phyloP scores from a whole-genome alignment of 1,140 invertebrate genomes.

The Drosophila asahinai region DNA sequence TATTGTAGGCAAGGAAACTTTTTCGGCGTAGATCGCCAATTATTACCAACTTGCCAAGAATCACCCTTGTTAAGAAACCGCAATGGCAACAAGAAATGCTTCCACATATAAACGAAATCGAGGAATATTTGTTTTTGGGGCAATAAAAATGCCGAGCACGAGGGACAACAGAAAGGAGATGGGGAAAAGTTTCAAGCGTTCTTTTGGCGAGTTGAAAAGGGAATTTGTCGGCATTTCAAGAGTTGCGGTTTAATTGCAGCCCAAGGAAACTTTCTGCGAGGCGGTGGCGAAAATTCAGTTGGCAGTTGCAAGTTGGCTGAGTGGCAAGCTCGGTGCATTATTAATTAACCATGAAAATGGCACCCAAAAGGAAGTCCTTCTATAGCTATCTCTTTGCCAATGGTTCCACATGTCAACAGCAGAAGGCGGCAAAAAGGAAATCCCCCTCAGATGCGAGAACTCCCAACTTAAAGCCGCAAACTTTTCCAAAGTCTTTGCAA shows the following conservation, averaged over 20 bases:
- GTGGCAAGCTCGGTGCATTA: constrained; percentile 60
- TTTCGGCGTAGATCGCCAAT: constrained; percentile 37
- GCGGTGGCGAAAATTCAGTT: constrained; percentile 32
- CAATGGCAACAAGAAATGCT: constrained; percentile 1
- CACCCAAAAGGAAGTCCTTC: constrained; percentile 16
- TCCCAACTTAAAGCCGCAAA: constrained; percentile 50
- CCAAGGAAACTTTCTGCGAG: constrained; percentile 36
- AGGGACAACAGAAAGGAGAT: background rate
- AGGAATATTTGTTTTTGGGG: constrained; percentile 31
- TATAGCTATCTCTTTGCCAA: constrained; percentile 10
- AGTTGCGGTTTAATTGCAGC: constrained; percentile 51
- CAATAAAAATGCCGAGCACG: constrained; percentile 39
- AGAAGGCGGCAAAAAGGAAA: constrained; percentile 43
- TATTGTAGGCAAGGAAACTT: constrained; percentile 31
- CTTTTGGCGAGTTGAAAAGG: constrained; percentile 27
- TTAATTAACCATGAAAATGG: constrained; percentile 70
- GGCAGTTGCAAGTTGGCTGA: constrained; percentile 47
- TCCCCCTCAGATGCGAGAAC: constrained; percentile 19
- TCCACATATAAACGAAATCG: constrained; percentile 17
- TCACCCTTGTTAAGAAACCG: constrained; percentile 33
- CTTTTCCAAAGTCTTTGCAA: constrained; percentile 41
- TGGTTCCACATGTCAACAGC: constrained; percentile 55
- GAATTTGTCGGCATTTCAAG: constrained; percentile 50
- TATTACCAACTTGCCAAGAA: constrained; percentile 41
- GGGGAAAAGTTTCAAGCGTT: constrained; percentile 33